Evolutionary conservation across 2,888 invertebrate species (phyloP), one percentile per base, ranked within the genome.

Genomic region (Drosophila merina): DNA sequence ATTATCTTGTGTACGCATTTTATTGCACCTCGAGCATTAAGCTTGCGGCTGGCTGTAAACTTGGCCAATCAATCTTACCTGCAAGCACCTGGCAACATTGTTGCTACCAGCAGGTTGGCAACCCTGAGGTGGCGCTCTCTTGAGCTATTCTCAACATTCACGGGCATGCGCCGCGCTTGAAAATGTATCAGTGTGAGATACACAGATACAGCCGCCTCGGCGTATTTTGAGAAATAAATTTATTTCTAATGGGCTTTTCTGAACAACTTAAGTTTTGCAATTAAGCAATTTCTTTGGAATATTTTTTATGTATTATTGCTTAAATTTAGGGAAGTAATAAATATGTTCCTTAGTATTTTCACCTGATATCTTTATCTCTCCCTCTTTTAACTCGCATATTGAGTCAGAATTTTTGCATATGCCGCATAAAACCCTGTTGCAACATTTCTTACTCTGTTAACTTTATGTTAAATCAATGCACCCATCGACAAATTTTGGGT

Each of bases 21-120:
- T 42, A 48, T 62, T 49, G 48, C 40, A 62, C 40, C 40, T 63
- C 8, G 25, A 8, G 42, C 20, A 8, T 5, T 4, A 38, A n/a
- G 36, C 5, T 38, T 38, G 40, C 12, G 20, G 20, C 14, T 14
- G 14, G 44, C 20, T 25, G 25, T 44, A 48, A 59, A 63, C 30
- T 38, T 51, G 8, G 26, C 14, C 30, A 25, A 55, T 40, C n/a
- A 68, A 68, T 54, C 36, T 47, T 45, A 68, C 67, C 64, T 54
- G 64, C 59, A 8, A 1, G 57, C 79, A 80, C 80, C 87, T 80
- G 80, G 80, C 85, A 80, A 86, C 85, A 69, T 68, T 64, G 50
- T 44, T 56, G 67, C 31, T 49, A 10, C 47, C 42, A 40, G 72
- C 72, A 80, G 78, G 78, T 72, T 80, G 87, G 87, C 87, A 80